Evolutionary conservation across 2,797 vertebrate species (phyloP).

Genomic region (Crax fasciolata): DNA sequence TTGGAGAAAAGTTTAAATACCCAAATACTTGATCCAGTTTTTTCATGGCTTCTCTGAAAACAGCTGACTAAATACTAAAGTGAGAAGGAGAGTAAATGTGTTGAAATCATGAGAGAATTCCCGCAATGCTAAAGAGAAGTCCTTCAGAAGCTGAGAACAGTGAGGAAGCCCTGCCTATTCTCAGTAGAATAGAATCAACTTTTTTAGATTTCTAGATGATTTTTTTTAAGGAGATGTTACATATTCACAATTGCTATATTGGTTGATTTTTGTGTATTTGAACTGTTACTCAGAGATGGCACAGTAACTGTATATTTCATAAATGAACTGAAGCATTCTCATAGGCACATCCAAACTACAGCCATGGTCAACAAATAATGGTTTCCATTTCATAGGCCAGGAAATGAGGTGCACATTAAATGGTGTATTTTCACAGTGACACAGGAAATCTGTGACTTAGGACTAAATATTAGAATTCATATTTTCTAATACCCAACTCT

Average conservation of each 20-base stretch:
- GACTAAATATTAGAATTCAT: background rate
- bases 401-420: background rate
- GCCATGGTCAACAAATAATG: background rate
- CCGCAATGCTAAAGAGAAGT: background rate
- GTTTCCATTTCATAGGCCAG: background rate
- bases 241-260: background rate
- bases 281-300: background rate
- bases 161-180: background rate
- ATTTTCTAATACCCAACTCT: background rate
- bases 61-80: background rate
- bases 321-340: background rate
- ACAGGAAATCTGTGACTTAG: background rate
- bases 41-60: background rate
- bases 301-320: background rate
- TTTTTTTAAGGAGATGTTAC: background rate
- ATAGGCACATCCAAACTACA: background rate
- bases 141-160: background rate
- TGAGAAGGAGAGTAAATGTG: accelerated
- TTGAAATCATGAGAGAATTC: background rate
- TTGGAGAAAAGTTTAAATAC: background rate
- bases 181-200: background rate
- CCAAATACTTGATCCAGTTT: accelerated
- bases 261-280: background rate
- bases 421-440: background rate
- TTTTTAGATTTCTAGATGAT: background rate